A percentile compares a stretch with the other conserved stretches of the same genome.
Conservation (phyloP, 2,113 vertebrate species). For the Myodes glareolus region DNA sequence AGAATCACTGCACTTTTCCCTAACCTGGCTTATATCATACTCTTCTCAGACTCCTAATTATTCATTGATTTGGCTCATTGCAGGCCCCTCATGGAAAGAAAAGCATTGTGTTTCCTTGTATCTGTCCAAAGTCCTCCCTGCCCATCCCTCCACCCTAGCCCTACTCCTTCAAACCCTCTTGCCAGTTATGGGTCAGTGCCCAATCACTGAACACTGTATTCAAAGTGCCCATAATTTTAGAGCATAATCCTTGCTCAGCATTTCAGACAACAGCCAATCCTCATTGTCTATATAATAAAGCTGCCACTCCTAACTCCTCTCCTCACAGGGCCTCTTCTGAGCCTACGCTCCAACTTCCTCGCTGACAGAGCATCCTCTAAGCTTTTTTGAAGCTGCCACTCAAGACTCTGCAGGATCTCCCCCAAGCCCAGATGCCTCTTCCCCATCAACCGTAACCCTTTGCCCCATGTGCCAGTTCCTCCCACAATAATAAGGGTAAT, state of each 20-base stretch:
- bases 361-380: not conserved
- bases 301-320: not conserved
- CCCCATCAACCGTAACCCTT: not conserved
- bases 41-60: not conserved
- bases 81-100: not conserved
- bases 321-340: not conserved
- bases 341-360: not conserved
- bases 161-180: not conserved
- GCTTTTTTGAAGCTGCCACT: not conserved
- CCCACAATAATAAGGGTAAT: not conserved
- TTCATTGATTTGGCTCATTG: not conserved
- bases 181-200: not conserved
- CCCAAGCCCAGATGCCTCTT: not conserved
- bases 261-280: slow-evolving; percentile 3
- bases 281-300: not conserved
- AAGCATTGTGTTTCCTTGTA: not conserved
- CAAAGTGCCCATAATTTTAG: slow-evolving; percentile 18
- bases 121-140: not conserved
- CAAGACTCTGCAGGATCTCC: not conserved
- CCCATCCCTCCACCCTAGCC: not conserved
- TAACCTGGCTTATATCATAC: not conserved
- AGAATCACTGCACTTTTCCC: not conserved
- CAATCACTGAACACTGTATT: not conserved
- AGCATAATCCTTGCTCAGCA: slow-evolving; percentile 50
- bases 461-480: not conserved